Percentiles rank a stretch among this genome's conserved stretches.
Evolutionary conservation across 2,113 vertebrate genomes (phyloP).

Genomic region (Semnornis frantzii): DNA sequence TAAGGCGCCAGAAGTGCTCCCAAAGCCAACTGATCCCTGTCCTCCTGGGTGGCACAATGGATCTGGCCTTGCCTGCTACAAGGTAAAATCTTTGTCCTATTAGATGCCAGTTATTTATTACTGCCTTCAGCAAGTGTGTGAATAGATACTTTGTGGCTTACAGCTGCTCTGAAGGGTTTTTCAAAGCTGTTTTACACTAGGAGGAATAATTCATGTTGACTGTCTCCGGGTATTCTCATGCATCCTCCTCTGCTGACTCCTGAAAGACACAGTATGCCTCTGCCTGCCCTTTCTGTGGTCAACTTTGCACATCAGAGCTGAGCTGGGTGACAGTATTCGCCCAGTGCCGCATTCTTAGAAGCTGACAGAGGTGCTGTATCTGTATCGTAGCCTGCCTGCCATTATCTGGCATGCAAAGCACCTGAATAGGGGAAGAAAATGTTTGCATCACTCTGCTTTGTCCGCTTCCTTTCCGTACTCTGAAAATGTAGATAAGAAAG

Average conservation of each 20-base stretch:
- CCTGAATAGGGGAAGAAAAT: neutral
- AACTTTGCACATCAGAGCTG: neutral
- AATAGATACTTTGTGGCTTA: neutral
- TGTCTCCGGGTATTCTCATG: neutral
- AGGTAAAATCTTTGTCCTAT: conserved; percentile 75
- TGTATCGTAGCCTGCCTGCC: neutral
- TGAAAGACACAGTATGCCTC: neutral
- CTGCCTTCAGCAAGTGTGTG: neutral
- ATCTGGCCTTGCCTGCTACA: conserved; percentile 85
- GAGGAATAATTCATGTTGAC: neutral
- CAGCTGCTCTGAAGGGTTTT: neutral
- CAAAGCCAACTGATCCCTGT: conserved; percentile 79
- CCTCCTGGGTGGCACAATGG: conserved; percentile 84
- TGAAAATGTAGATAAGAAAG: neutral
- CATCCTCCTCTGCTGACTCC: neutral
- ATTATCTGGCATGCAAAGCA: no score
- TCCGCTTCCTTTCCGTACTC: neutral
- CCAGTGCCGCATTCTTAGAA: neutral
- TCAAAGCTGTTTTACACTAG: neutral
- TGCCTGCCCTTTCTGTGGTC: neutral
- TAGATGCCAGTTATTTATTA: neutral
- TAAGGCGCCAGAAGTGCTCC: conserved; percentile 70
- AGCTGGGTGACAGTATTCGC: neutral
- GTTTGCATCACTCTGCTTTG: neutral
- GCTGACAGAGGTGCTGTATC: neutral